These are phyloP conservation scores for Epirrhoe alternata DNA, from an alignment of 2,888 invertebrate species.

Conservation along the genomic window DNA sequence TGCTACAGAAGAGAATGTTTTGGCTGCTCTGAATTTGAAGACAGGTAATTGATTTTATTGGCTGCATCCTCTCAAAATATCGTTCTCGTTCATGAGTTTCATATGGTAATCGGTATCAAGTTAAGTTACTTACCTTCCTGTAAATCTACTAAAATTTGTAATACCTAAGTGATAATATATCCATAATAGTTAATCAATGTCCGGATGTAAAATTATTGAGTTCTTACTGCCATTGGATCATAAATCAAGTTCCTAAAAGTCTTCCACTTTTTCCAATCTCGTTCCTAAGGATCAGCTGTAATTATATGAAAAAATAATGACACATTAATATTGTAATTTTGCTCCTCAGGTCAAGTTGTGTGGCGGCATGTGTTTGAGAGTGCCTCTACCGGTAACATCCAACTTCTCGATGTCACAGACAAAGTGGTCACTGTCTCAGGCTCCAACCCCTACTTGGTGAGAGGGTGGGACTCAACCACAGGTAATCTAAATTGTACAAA, in stretches of 20 bases:
- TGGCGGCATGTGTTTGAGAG: constrained; percentile 94
- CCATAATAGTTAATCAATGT: too few species aligned
- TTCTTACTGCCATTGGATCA: too few species aligned
- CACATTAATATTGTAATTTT: constrained; percentile 9
- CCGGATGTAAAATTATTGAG: too few species aligned
- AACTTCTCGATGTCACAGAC: constrained; percentile 86
- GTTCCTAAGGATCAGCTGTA: too few species aligned
- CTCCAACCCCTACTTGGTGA: constrained; percentile 88
- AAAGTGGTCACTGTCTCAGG: constrained; percentile 91
- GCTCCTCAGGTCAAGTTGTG: constrained; percentile 87
- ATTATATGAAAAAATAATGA: not conserved
- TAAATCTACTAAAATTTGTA: too few species aligned
- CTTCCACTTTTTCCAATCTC: too few species aligned
- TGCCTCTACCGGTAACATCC: constrained; percentile 86
- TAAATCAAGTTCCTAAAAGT: too few species aligned
- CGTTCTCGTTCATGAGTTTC: constrained; percentile 11
- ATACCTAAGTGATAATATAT: too few species aligned
- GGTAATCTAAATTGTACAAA: constrained; percentile 67
- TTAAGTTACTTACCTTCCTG: too few species aligned
- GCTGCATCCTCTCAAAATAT: constrained; percentile 46
- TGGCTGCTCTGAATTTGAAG: constrained; percentile 92
- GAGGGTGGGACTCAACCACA: constrained; percentile 91
- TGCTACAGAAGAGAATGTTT: constrained; percentile 94
- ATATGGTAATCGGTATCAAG: too few species aligned
- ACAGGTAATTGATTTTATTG: constrained; percentile 84